Evolutionary conservation across 1,140 invertebrate species (phyloP).

Genomic region (Chlorops oryzae): DNA sequence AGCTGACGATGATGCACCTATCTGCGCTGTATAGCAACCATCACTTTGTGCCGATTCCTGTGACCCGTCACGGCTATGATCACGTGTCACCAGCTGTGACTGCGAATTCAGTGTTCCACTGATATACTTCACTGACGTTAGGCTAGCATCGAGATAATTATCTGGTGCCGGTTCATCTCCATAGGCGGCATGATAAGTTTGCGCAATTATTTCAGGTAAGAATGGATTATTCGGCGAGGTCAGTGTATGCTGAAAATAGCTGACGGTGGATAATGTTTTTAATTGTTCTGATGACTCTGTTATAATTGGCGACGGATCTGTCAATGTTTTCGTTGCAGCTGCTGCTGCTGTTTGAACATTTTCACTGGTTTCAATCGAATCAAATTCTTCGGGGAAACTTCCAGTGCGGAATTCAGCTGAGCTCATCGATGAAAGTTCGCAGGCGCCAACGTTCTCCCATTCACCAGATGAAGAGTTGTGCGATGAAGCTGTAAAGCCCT

Average conservation of each 20-base stretch:
- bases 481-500: slow-evolving; percentile 40
- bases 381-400: slow-evolving; percentile 13
- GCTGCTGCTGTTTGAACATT: neutral
- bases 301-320: neutral
- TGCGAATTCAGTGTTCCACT: slow-evolving; percentile 11
- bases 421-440: no score
- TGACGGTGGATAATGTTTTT: slow-evolving; percentile 20
- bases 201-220: slow-evolving; percentile 41
- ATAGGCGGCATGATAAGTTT: slow-evolving; percentile 39
- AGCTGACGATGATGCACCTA: slow-evolving; percentile 9
- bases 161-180: neutral
- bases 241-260: slow-evolving; percentile 41
- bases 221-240: slow-evolving; percentile 46
- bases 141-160: slow-evolving; percentile 27
- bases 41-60: slow-evolving; percentile 41
- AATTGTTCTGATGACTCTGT: slow-evolving; percentile 6
- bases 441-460: slow-evolving; percentile 38
- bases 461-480: slow-evolving; percentile 42
- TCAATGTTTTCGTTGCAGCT: neutral
- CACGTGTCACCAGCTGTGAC: slow-evolving; percentile 32
- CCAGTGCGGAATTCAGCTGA: no score
- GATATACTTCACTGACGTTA: slow-evolving; percentile 26
- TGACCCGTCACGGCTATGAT: slow-evolving; percentile 36
- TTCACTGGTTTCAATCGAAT: slow-evolving; percentile 22
- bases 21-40: slow-evolving; percentile 15